Evolutionary conservation across 1,140 invertebrate genomes (phyloP).

Genomic region (Pogonognathellus flavescens): DNA sequence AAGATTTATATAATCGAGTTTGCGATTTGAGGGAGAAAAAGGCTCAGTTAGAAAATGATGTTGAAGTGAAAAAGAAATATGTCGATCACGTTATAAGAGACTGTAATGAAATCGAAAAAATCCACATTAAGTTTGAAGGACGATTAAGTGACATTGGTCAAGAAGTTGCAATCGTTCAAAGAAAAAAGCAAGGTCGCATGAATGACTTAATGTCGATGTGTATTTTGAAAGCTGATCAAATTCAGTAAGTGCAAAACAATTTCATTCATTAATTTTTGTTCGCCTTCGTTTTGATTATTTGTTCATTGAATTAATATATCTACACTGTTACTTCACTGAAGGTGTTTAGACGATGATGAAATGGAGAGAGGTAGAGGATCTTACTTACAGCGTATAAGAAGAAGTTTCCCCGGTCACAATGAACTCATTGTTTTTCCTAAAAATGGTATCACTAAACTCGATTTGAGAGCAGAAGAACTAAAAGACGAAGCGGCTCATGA

Average conservation of each 20-base stretch:
- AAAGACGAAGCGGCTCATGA: slow-evolving; percentile 53
- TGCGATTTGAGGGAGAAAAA: slow-evolving; percentile 56
- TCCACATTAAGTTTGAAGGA: slow-evolving; percentile 51
- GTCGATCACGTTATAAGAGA: slow-evolving; percentile 51
- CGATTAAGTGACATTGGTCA: slow-evolving; percentile 56
- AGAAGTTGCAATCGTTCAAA: slow-evolving; percentile 56
- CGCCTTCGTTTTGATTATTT: too few relatives aligned
- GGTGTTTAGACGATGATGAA: slow-evolving; percentile 63
- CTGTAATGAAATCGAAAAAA: slow-evolving; percentile 44
- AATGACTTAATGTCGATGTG: slow-evolving; percentile 59
- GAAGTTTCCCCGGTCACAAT: slow-evolving; percentile 22
- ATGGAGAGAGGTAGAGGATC: slow-evolving; percentile 8
- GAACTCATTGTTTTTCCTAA: slow-evolving; percentile 59
- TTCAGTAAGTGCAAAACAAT: slow-evolving; percentile 59
- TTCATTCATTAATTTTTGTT: too few relatives aligned
- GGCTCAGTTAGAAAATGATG: slow-evolving; percentile 53
- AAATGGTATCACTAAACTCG: slow-evolving; percentile 53
- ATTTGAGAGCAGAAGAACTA: slow-evolving; percentile 54
- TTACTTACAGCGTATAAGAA: slow-evolving; percentile 46
- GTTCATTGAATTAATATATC: too few relatives aligned
- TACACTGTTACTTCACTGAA: slow-evolving; percentile 29
- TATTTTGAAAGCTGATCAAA: slow-evolving; percentile 61
- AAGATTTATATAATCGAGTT: slow-evolving; percentile 56
- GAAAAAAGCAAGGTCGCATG: slow-evolving; percentile 58
- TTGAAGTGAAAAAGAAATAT: slow-evolving; percentile 58